phyloP scores from a whole-genome alignment of 2,888 invertebrate species.

The Polydrusus cervinus region DNA sequence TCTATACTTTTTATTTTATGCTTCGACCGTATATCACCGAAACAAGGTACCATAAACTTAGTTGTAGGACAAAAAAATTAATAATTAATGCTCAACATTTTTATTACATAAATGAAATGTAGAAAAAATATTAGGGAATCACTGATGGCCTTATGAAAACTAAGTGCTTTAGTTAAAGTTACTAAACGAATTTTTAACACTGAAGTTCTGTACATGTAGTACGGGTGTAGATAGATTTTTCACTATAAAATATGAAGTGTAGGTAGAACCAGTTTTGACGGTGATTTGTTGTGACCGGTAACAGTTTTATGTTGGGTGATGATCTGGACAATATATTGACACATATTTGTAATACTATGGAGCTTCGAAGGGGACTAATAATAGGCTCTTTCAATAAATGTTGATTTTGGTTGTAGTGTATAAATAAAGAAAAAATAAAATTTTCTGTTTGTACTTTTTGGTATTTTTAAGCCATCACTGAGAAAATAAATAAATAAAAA shows the following conservation, averaged over 20 bases:
- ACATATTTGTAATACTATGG: too few relatives aligned
- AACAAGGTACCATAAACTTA: constrained; percentile 24
- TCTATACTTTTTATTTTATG: background rate
- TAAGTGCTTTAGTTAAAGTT: constrained; percentile 35
- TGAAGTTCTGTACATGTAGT: constrained; percentile 5
- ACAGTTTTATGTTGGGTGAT: too few relatives aligned
- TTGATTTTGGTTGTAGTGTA: too few relatives aligned
- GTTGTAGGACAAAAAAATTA: constrained; percentile 2
- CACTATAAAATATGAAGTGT: background rate
- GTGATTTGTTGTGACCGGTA: background rate
- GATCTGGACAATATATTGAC: too few relatives aligned
- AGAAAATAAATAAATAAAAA: too few relatives aligned
- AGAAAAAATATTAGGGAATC: constrained; percentile 4
- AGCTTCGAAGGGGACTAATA: too few relatives aligned
- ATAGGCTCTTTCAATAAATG: too few relatives aligned
- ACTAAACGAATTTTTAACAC: constrained; percentile 28
- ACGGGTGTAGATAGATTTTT: constrained; percentile 8
- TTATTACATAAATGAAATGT: background rate
- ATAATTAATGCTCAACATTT: constrained; percentile 46
- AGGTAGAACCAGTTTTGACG: background rate
- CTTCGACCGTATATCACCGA: background rate
- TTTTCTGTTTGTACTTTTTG: too few relatives aligned
- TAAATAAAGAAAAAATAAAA: too few relatives aligned
- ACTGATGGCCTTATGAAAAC: constrained; percentile 35
- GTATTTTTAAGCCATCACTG: too few relatives aligned